Conservation (phyloP, 2,888 invertebrate species). For the Drosophila mayaguana region DNA sequence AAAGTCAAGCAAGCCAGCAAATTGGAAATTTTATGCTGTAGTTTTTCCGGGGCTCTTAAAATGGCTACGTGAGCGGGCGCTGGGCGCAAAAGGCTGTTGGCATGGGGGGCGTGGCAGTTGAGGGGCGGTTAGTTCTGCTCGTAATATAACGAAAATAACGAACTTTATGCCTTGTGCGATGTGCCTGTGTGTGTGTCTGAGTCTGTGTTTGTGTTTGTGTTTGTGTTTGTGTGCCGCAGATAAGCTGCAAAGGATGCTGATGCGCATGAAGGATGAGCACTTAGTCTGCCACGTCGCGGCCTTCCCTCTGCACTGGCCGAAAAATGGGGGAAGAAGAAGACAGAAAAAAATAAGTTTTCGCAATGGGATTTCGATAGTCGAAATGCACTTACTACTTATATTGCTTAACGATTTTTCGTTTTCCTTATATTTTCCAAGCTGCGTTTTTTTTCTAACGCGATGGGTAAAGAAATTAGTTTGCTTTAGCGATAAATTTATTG, state of each 20-base stretch:
- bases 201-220: constrained; percentile 28
- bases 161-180: constrained; percentile 50
- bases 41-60: constrained; percentile 65
- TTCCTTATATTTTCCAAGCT: background rate
- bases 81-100: background rate
- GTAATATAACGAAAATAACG: constrained; percentile 65
- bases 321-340: background rate
- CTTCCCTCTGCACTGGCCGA: constrained; percentile 14
- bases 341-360: constrained; percentile 39
- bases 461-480: constrained; percentile 5
- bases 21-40: constrained; percentile 80
- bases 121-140: constrained; percentile 23
- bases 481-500: background rate
- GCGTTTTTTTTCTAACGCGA: background rate
- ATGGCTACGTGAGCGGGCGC: constrained; percentile 62
- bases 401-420: constrained; percentile 31
- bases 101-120: background rate
- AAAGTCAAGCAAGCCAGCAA: constrained; percentile 74
- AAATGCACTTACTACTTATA: constrained; percentile 57
- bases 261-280: constrained; percentile 54
- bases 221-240: constrained; percentile 41
- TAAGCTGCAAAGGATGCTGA: constrained; percentile 59
- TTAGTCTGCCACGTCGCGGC: constrained; percentile 12
- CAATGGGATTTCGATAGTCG: constrained; percentile 63
- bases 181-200: constrained; percentile 14